Evolutionary conservation across 92 coral and sea anemone species (phyloP).

Genomic region (Epizoanthus scotinus): DNA sequence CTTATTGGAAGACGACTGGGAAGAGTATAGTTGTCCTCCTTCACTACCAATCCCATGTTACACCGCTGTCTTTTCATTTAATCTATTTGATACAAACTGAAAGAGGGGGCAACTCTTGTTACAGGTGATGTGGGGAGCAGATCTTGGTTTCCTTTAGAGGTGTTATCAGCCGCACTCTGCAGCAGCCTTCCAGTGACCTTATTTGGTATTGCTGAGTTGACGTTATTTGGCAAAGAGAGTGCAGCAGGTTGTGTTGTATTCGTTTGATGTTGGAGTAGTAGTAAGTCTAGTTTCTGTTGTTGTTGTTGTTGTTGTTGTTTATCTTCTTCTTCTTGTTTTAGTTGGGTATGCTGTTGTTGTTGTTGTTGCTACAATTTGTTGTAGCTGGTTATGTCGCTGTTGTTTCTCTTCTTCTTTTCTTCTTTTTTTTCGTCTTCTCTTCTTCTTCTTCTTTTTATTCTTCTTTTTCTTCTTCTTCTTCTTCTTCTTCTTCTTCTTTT

Average conservation of each 20-base stretch:
- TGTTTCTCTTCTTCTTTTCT: too few relatives aligned
- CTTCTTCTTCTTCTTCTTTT: too few relatives aligned
- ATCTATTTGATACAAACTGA: not conserved
- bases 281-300: not conserved
- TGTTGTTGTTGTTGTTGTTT: not conserved
- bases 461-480: too few relatives aligned
- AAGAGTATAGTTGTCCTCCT: not conserved
- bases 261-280: not conserved
- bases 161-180: not conserved
- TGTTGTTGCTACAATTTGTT: not conserved
- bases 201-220: not conserved
- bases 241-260: not conserved
- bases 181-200: not conserved
- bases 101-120: not conserved
- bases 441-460: too few relatives aligned
- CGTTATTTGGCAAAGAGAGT: not conserved
- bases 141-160: not conserved
- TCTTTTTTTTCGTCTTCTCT: too few relatives aligned
- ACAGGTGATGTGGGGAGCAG: not conserved
- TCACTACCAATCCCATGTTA: not conserved
- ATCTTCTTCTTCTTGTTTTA: not conserved
- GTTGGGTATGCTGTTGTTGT: not conserved
- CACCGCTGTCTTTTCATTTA: not conserved
- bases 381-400: too few relatives aligned
- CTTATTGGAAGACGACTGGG: not conserved